phyloP scores from a whole-genome alignment of 2,888 invertebrate genomes.

The Synergus gifuensis region DNA sequence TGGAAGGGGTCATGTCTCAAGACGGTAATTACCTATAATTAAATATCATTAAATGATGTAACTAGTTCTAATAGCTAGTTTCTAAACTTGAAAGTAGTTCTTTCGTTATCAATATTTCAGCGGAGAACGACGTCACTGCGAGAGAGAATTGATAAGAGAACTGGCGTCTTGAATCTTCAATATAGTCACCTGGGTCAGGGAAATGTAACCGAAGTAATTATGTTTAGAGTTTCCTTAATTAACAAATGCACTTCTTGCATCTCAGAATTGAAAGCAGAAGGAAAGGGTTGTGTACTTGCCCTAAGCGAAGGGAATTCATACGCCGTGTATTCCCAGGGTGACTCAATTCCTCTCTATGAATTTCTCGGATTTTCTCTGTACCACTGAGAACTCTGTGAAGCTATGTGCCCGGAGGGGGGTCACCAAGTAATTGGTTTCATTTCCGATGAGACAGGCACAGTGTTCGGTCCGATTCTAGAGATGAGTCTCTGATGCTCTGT shows the following conservation, averaged over 20 bases:
- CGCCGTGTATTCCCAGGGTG: constrained; percentile 45
- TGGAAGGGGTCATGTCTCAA: not conserved
- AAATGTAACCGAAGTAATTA: constrained; percentile 45
- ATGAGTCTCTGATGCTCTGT: constrained; percentile 50
- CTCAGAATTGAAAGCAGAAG: constrained; percentile 53
- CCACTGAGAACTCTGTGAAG: constrained; percentile 55
- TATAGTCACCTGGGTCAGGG: not conserved
- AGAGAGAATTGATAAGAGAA: not conserved
- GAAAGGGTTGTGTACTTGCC: constrained; percentile 40
- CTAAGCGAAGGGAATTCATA: constrained; percentile 46
- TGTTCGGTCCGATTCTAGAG: constrained; percentile 58
- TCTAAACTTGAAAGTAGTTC: not conserved
- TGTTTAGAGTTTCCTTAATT: constrained; percentile 62
- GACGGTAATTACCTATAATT: too few relatives aligned
- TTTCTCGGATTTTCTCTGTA: constrained; percentile 49
- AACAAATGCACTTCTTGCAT: constrained; percentile 69
- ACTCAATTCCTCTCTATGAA: constrained; percentile 49
- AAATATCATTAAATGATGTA: too few relatives aligned
- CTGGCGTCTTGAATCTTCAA: not conserved
- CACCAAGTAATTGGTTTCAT: constrained; percentile 77
- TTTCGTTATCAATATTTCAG: not conserved
- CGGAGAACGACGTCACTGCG: not conserved
- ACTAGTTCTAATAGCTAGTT: not conserved
- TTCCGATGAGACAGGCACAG: constrained; percentile 73
- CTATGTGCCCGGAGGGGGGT: constrained; percentile 71